These are phyloP conservation scores for Numenius arquata DNA, from an alignment of 2,113 vertebrate species.

Conservation along the genomic window DNA sequence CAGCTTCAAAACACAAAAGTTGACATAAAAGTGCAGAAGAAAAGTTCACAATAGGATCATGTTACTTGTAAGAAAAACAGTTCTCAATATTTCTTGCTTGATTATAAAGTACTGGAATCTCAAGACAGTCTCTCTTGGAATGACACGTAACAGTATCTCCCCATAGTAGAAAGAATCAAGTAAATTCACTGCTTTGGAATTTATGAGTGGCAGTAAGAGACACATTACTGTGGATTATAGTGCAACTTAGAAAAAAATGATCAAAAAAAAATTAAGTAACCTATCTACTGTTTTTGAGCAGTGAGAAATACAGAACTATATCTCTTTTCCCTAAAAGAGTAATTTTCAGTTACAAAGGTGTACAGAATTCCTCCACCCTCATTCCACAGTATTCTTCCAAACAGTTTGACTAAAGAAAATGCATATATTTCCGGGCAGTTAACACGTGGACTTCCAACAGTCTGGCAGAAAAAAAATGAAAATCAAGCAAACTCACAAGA, in stretches of 20 bases:
- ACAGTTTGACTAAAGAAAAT: no score
- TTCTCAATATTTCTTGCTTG: not conserved
- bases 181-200: not conserved
- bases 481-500: not conserved
- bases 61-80: not conserved
- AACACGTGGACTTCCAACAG: not conserved
- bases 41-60: not conserved
- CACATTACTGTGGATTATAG: not conserved
- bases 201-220: not conserved
- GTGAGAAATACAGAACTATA: not conserved
- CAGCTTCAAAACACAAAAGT: not conserved
- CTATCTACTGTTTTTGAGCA: not conserved
- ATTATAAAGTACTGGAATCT: not conserved
- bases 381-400: not conserved
- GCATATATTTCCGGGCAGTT: not conserved
- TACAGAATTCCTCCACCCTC: not conserved
- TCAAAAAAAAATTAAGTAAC: not conserved
- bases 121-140: not conserved
- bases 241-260: not conserved
- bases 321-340: not conserved
- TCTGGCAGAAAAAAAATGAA: not conserved
- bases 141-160: not conserved
- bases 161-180: not conserved
- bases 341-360: rapidly evolving
- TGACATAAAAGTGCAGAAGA: not conserved